These are phyloP conservation scores for Ochotona princeps DNA, from an alignment of 2,113 vertebrate genomes.

Conservation along the genomic window DNA sequence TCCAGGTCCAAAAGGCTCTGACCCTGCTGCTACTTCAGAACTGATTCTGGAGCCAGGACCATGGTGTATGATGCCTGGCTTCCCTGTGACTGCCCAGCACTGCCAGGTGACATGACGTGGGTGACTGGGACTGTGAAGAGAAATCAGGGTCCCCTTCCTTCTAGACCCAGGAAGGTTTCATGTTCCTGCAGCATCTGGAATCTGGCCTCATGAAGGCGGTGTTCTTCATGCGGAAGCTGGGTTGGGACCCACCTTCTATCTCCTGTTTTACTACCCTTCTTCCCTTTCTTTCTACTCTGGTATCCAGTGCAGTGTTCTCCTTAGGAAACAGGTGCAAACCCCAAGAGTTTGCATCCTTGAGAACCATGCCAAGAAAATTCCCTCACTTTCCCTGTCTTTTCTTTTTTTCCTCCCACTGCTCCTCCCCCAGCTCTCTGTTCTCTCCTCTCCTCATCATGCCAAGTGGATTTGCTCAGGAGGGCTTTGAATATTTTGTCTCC, in stretches of 20 bases:
- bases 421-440: background rate
- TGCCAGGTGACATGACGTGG: background rate
- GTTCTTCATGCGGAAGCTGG: background rate
- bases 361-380: background rate
- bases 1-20: background rate
- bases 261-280: background rate
- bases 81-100: background rate
- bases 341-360: background rate
- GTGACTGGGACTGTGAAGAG: background rate
- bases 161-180: background rate
- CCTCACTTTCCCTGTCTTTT: too few relatives aligned
- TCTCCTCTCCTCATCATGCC: background rate
- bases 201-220: background rate
- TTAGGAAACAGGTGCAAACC: background rate
- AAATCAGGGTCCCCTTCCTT: background rate
- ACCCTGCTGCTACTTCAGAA: background rate
- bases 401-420: background rate
- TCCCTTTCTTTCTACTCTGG: background rate
- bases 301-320: background rate
- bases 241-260: background rate
- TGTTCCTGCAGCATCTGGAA: background rate
- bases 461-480: background rate
- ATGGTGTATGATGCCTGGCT: background rate
- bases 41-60: background rate
- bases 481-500: background rate